Conservation (phyloP, 2,113 vertebrate species). For the Spea bombifrons region DNA sequence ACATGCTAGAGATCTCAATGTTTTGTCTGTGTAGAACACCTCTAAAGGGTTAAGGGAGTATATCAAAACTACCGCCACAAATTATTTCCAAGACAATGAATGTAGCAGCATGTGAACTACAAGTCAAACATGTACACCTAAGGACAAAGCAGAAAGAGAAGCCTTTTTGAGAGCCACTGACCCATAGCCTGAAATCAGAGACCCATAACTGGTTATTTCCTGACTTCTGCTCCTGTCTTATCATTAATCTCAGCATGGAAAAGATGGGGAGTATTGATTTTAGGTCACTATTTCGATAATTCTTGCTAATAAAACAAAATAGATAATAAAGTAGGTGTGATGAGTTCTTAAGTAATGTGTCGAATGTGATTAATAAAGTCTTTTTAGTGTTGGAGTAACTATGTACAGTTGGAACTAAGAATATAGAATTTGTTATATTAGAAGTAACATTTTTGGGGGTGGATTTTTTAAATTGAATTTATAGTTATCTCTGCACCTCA, state of each 20-base stretch:
- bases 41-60: background rate
- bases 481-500: too few species aligned
- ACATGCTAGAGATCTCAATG: too few species aligned
- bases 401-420: too few species aligned
- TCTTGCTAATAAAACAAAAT: background rate
- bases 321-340: too few species aligned
- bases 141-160: conserved; percentile 6
- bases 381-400: too few species aligned
- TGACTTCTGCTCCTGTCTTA: conserved; percentile 33
- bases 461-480: too few species aligned
- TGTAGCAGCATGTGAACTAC: background rate
- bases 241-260: conserved; percentile 22
- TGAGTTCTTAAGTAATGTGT: too few species aligned
- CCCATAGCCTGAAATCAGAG: conserved; percentile 29
- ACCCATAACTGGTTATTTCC: conserved; percentile 42
- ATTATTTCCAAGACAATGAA: background rate
- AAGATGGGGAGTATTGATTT: conserved; percentile 28
- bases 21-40: too few species aligned
- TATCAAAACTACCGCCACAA: background rate
- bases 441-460: too few species aligned
- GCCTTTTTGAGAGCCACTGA: conserved; percentile 8
- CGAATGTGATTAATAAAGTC: too few species aligned
- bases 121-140: background rate
- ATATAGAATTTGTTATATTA: too few species aligned
- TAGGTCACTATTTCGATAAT: conserved; percentile 1